phyloP scores from a whole-genome alignment of 2,888 invertebrate genomes.

The Dynastes maya region DNA sequence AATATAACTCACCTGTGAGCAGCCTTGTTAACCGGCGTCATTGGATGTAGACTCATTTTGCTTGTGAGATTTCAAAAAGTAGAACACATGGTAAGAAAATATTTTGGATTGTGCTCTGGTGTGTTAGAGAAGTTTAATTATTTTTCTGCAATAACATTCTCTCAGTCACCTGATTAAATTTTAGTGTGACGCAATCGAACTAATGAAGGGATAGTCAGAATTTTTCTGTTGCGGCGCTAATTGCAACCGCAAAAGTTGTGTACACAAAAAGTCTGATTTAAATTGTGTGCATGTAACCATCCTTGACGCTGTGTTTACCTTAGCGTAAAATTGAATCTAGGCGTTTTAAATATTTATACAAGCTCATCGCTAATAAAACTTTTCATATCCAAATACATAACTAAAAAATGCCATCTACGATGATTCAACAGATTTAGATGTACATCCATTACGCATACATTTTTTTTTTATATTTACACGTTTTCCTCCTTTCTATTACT shows the following conservation, averaged over 20 bases:
- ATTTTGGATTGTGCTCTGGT: too few relatives aligned
- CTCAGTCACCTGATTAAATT: background rate
- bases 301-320: constrained; percentile 9
- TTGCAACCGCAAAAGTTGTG: background rate
- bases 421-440: background rate
- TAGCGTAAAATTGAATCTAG: background rate
- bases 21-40: too few relatives aligned
- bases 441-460: background rate
- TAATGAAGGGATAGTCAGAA: too few relatives aligned
- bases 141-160: background rate
- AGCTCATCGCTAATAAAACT: constrained; percentile 2
- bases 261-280: background rate
- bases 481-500: too few relatives aligned
- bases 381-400: background rate
- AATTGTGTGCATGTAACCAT: background rate
- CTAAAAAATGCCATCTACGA: background rate
- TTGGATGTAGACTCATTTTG: too few relatives aligned
- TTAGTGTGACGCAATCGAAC: too few relatives aligned
- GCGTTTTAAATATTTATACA: background rate
- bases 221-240: too few relatives aligned
- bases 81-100: too few relatives aligned
- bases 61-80: too few relatives aligned
- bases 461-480: too few relatives aligned
- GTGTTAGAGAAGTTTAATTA: background rate
- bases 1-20: too few relatives aligned